Evolutionary conservation across 2,888 invertebrate genomes (phyloP).

Genomic region (Eupithecia tripunctaria): DNA sequence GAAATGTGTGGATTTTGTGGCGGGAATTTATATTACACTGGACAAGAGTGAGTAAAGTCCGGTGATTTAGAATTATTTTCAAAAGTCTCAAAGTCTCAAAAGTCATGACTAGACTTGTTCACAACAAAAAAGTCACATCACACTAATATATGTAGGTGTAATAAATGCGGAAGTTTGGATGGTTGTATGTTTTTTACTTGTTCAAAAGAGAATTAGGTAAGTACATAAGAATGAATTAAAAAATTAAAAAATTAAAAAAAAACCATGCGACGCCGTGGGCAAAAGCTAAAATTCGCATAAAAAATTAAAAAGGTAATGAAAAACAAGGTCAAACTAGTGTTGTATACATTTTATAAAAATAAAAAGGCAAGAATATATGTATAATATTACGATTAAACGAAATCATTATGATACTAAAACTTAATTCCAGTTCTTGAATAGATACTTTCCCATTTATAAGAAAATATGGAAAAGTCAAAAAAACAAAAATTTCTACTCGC

Average conservation of each 20-base stretch:
- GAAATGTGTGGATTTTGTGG: conserved; percentile 29
- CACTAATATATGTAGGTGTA: too few relatives aligned
- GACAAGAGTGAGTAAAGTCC: background rate
- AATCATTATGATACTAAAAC: background rate
- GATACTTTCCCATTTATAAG: background rate
- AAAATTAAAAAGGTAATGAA: too few relatives aligned
- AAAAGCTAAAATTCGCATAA: too few relatives aligned
- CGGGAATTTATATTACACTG: background rate
- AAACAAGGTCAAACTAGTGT: background rate
- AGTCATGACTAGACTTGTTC: too few relatives aligned
- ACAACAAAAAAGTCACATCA: too few relatives aligned
- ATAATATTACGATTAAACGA: background rate
- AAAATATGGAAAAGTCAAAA: background rate
- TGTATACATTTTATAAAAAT: background rate
- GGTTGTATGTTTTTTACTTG: too few relatives aligned
- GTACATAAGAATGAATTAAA: too few relatives aligned
- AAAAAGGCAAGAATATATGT: background rate
- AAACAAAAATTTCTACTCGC: background rate
- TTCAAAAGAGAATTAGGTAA: too few relatives aligned
- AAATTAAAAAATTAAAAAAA: too few relatives aligned
- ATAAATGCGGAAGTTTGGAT: too few relatives aligned
- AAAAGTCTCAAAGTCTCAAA: too few relatives aligned
- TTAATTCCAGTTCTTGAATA: background rate
- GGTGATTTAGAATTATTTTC: background rate
- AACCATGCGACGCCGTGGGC: too few relatives aligned